A percentile compares a stretch with the other conserved stretches of the same genome.
Evolutionary conservation across 2,113 vertebrate genomes (phyloP).

Genomic region (Lophotis ruficrista): DNA sequence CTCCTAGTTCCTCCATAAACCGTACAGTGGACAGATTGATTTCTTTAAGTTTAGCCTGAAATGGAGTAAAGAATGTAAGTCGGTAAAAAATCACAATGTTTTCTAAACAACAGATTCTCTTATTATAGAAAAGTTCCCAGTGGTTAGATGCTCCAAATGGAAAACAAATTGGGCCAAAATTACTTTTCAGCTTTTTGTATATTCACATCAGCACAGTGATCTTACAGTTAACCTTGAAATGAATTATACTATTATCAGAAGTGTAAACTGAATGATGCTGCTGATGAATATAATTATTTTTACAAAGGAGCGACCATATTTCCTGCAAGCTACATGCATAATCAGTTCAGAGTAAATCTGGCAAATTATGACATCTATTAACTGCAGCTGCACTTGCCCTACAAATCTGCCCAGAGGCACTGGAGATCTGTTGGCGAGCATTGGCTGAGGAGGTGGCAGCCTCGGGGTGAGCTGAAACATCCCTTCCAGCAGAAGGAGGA

Average conservation of each 20-base stretch:
- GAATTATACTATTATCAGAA: background rate
- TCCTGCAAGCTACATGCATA: background rate
- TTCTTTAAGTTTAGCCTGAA: slow-evolving; percentile 91
- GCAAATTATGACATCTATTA: background rate
- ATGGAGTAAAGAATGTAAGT: background rate
- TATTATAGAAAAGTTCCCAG: background rate
- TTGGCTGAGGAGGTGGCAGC: background rate
- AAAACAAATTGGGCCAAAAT: background rate
- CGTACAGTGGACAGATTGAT: slow-evolving; percentile 89
- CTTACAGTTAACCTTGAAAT: background rate
- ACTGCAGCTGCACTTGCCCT: background rate
- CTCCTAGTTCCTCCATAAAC: slow-evolving; percentile 96
- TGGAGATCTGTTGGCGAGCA: background rate
- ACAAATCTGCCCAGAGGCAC: background rate
- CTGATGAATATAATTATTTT: background rate
- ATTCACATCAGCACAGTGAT: background rate
- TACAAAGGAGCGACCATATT: background rate
- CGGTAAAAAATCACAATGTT: background rate
- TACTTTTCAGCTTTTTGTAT: background rate
- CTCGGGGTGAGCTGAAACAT: background rate
- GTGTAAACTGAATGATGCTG: background rate
- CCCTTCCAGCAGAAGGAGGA: background rate
- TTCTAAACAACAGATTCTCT: background rate
- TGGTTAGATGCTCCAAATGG: background rate
- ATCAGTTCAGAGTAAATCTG: background rate